phyloP scores from a whole-genome alignment of 2,888 invertebrate species.

The Muschampia plurimacula region DNA sequence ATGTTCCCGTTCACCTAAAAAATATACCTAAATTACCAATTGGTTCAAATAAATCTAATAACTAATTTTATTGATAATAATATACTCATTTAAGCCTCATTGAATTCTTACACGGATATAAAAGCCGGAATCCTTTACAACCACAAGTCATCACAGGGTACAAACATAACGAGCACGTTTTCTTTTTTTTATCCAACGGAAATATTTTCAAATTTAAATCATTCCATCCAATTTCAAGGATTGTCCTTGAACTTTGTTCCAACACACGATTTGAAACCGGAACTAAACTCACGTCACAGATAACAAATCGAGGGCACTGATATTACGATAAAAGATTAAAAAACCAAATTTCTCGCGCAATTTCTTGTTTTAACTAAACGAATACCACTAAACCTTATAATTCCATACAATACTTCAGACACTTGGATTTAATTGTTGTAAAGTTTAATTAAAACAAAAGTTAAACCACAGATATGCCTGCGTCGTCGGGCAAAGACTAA shows the following conservation, averaged over 20 bases:
- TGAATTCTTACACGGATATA: slow-evolving; percentile 52
- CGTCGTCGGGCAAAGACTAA: slow-evolving; percentile 3
- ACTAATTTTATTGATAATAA: too few relatives aligned
- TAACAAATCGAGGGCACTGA: background rate
- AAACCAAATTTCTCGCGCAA: background rate
- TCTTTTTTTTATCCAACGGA: background rate
- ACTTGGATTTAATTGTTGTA: background rate
- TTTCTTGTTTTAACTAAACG: background rate
- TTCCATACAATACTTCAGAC: background rate
- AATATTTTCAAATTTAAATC: background rate
- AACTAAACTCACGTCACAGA: background rate
- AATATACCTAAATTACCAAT: too few relatives aligned
- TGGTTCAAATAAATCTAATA: too few relatives aligned
- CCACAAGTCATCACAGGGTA: slow-evolving; percentile 50
- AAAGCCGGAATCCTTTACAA: slow-evolving; percentile 52
- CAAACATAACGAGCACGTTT: slow-evolving; percentile 12
- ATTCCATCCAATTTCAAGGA: background rate
- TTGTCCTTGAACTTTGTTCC: slow-evolving; percentile 5
- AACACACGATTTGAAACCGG: background rate
- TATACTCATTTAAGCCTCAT: background rate
- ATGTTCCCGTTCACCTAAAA: too few relatives aligned
- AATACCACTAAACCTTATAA: too few relatives aligned
- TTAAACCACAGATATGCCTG: background rate
- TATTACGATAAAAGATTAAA: background rate
- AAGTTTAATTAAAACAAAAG: background rate